Percentiles rank a stretch among this genome's conserved stretches.
Evolutionary conservation across 2,797 vertebrate genomes (phyloP).

Genomic region (Ibycter americanus): DNA sequence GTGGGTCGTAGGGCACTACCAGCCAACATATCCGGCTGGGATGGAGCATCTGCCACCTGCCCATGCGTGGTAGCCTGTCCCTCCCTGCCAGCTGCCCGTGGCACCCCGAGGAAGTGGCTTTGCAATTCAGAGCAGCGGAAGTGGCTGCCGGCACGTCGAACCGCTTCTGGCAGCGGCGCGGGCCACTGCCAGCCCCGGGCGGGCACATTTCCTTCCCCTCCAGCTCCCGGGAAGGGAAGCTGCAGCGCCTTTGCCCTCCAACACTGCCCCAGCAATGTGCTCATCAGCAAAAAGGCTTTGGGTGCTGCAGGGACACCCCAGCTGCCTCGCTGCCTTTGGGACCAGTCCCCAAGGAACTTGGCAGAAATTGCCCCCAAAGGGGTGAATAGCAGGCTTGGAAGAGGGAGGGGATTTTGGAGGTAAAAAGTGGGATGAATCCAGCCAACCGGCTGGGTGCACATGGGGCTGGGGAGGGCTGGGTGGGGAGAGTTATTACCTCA

Average conservation of each 20-base stretch:
- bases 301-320: neutral
- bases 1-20: rapidly evolving
- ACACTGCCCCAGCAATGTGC: neutral
- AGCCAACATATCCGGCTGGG: neutral
- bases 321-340: neutral
- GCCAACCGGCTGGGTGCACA: rapidly evolving
- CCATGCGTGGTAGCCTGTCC: rapidly evolving
- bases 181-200: neutral
- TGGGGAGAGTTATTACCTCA: neutral
- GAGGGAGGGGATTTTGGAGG: neutral
- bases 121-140: neutral
- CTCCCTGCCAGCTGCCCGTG: neutral
- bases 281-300: neutral
- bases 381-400: neutral
- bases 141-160: neutral
- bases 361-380: neutral
- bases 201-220: slow-evolving; percentile 23
- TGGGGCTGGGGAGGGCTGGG: neutral
- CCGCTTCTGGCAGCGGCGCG: neutral
- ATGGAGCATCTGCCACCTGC: neutral
- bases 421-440: rapidly evolving
- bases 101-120: neutral
- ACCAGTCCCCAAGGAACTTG: neutral
- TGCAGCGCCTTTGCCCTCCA: neutral
- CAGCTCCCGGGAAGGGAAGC: neutral